phyloP scores from a whole-genome alignment of 2,113 vertebrate species.

The Forbesichthys papilliferus region DNA sequence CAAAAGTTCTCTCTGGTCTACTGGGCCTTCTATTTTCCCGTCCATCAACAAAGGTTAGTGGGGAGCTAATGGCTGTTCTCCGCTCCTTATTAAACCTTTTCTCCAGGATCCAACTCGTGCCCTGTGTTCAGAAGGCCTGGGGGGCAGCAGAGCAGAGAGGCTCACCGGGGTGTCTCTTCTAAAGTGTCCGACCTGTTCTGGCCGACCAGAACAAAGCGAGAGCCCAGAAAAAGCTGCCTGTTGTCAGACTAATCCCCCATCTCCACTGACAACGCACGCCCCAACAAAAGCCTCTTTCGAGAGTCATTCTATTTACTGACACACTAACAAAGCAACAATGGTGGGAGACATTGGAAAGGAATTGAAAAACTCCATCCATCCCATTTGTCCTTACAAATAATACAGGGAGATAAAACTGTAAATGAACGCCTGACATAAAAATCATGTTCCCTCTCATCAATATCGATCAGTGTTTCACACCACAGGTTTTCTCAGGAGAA shows the following conservation, averaged over 20 bases:
- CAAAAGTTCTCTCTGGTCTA: constrained; percentile 48
- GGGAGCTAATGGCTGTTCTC: constrained; percentile 70
- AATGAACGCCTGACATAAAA: constrained; percentile 31
- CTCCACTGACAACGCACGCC: constrained; percentile 65
- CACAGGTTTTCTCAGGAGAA: background rate
- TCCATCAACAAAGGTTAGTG: constrained; percentile 61
- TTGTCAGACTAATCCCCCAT: constrained; percentile 73
- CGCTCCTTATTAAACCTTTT: constrained; percentile 70
- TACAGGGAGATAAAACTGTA: constrained; percentile 38
- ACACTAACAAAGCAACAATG: constrained; percentile 57
- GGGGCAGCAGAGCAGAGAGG: constrained; percentile 58
- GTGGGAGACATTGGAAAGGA: constrained; percentile 56
- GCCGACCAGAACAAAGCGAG: constrained; percentile 70
- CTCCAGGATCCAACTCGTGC: constrained; percentile 58
- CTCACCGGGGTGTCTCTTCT: constrained; percentile 69
- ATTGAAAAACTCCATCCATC: constrained; percentile 46
- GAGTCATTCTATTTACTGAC: constrained; percentile 59
- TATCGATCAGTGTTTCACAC: constrained; percentile 8
- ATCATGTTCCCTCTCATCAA: background rate
- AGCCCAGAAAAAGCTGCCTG: constrained; percentile 66
- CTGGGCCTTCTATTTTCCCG: constrained; percentile 56
- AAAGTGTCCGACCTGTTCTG: constrained; percentile 56
- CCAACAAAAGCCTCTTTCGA: constrained; percentile 72
- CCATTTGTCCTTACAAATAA: background rate
- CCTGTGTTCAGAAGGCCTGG: constrained; percentile 59